Conservation (phyloP, 2,113 vertebrate species). For the Sebastes schlegelii region DNA sequence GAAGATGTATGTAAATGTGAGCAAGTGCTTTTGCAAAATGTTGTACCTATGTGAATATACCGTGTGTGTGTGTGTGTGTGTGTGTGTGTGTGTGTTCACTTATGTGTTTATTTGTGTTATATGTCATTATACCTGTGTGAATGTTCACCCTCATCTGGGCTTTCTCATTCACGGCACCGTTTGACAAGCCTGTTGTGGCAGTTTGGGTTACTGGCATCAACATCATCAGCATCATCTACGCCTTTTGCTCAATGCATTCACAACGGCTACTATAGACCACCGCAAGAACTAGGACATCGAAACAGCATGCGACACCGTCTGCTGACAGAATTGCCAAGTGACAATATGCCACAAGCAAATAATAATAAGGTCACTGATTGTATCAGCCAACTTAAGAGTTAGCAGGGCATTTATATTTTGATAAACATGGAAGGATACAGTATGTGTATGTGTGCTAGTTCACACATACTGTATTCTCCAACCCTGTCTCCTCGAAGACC, state of each 20-base stretch:
- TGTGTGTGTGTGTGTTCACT: not conserved
- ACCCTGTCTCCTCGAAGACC: not conserved
- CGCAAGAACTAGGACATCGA: conserved; percentile 39
- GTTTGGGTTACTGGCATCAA: conserved; percentile 7
- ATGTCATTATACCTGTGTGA: not conserved
- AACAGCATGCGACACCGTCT: conserved; percentile 24
- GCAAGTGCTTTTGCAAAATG: not conserved
- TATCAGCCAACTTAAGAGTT: not conserved
- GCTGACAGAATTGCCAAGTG: conserved; percentile 9
- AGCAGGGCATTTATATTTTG: conserved; percentile 7
- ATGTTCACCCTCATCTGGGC: not conserved
- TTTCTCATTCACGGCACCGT: not conserved
- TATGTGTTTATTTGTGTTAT: not conserved
- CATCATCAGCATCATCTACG: conserved; percentile 13
- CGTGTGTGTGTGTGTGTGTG: not conserved
- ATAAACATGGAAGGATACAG: not conserved
- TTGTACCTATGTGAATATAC: not conserved
- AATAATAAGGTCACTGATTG: conserved; percentile 37
- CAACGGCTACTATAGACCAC: conserved; percentile 14
- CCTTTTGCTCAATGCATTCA: conserved; percentile 6
- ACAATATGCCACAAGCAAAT: conserved; percentile 31
- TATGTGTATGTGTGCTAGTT: not conserved
- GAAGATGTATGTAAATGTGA: not conserved
- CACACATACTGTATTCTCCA: not conserved
- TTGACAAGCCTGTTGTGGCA: conserved; percentile 1